Conservation (phyloP, 2,888 invertebrate genomes). For the Artemia sinica region DNA sequence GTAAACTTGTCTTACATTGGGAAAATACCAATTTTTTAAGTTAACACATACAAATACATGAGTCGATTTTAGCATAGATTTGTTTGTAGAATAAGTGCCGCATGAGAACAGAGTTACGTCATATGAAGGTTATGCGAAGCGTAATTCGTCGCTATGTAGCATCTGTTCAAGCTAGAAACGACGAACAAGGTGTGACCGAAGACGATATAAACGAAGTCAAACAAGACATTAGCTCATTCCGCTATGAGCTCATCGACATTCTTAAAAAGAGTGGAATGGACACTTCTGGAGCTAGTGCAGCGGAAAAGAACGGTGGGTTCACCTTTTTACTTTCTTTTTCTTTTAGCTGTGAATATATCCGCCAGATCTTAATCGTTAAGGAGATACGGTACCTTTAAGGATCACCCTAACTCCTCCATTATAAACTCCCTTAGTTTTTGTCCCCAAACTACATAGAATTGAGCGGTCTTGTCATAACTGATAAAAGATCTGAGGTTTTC, state of each 20-base stretch:
- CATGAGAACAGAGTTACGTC: conserved; percentile 33
- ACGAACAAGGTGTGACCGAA: conserved; percentile 80
- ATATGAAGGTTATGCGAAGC: conserved; percentile 69
- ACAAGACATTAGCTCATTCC: conserved; percentile 84
- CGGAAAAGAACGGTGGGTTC: background rate
- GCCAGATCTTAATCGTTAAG: too few relatives aligned
- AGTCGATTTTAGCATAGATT: background rate
- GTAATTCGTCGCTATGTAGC: conserved; percentile 78
- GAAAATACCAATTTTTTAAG: background rate
- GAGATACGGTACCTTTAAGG: too few relatives aligned
- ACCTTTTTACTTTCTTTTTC: too few relatives aligned
- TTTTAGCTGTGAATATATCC: too few relatives aligned
- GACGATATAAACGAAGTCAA: conserved; percentile 96
- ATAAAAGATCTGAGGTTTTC: too few relatives aligned
- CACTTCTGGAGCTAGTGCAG: conserved; percentile 39
- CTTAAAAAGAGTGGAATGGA: conserved; percentile 71
- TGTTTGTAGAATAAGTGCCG: conserved; percentile 15
- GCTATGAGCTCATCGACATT: conserved; percentile 82
- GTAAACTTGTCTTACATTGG: background rate
- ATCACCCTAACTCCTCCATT: too few relatives aligned
- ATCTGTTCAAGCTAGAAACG: conserved; percentile 61
- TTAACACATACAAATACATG: background rate
- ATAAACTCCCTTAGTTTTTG: too few relatives aligned
- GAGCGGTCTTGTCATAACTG: too few relatives aligned
- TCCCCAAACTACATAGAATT: too few relatives aligned